Evolutionary conservation across 2,113 vertebrate species (phyloP), one percentile per base, ranked within the genome.

Genomic region (Spea bombifrons): DNA sequence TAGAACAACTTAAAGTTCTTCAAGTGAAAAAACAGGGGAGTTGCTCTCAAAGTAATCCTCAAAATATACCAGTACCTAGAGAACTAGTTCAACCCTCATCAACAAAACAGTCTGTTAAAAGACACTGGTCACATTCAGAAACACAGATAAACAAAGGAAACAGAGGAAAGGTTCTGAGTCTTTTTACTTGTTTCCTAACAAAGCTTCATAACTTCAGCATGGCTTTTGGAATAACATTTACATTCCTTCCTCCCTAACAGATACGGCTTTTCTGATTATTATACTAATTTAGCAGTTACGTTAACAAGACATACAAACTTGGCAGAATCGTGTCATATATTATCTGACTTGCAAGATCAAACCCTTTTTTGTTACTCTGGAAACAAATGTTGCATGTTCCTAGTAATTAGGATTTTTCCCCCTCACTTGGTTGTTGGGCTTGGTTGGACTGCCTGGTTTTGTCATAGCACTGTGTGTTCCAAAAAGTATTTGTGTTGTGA

Each of bases 1-100:
- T 99, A 47, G 94, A 98, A 67, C 90, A 98, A 63, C 92, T 99
- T 75, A 98, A 94, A 94, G 92, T 95, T 84, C 88, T 93, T 75
- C 94, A 88, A 52, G 87, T 91, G 73, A 94, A 91, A 85, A 50
- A 93, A 71, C 94, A 94, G 90, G 94, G 89, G 90, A 92, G 90
- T 83, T 91, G 86, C 84, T 88, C 73, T 71, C 89, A 88, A 73
- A 90, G 84, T 76, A 94, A 90, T 86, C 85, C 84, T 49, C 83
- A 78, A 0, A 78, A 79, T 83, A 82, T 80, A 81, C 78, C 83
- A 78, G 86, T 78, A 82, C 76, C 84, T 84, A 88, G 85, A 76
- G 84, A 82, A 63, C 68, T 30, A 75, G 83, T 86, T 82, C 87
- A 86, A 57, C 86, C 89, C n/a, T 83, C 88, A 17, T 74, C 89